These are phyloP conservation scores for Emys orbicularis DNA, from an alignment of 2,797 vertebrate species.

Conservation along the genomic window DNA sequence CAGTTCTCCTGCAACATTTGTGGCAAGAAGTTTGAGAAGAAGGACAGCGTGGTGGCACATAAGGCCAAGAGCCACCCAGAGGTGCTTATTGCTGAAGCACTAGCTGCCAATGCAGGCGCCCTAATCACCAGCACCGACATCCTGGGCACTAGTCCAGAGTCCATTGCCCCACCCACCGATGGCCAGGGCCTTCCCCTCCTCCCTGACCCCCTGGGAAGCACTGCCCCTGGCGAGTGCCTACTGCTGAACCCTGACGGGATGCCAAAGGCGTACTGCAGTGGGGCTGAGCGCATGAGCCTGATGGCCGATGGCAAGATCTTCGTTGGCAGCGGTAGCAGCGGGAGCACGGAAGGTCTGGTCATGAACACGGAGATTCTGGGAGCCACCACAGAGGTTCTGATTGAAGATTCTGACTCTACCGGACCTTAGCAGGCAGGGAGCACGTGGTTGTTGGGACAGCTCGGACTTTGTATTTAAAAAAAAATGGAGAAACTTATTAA, in stretches of 20 bases:
- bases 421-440: constrained; percentile 81
- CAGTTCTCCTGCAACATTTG: constrained; percentile 99
- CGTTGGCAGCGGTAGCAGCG: constrained; percentile 76
- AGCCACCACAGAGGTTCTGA: constrained; percentile 87
- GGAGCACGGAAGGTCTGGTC: constrained; percentile 80
- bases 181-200: constrained; percentile 88
- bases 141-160: constrained; percentile 87
- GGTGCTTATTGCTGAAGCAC: constrained; percentile 96
- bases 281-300: constrained; percentile 79
- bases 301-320: constrained; percentile 84
- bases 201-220: constrained; percentile 83
- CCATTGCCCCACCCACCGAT: constrained; percentile 81
- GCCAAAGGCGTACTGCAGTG: constrained; percentile 81
- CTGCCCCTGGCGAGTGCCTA: constrained; percentile 80
- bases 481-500: constrained; percentile 68
- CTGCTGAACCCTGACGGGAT: constrained; percentile 81
- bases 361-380: constrained; percentile 86
- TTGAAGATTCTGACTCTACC: constrained; percentile 86
- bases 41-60: constrained; percentile 97
- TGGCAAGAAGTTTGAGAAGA: constrained; percentile 99
- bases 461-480: constrained; percentile 83
- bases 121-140: constrained; percentile 95
- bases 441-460: constrained; percentile 72
- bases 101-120: constrained; percentile 93
- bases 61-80: constrained; percentile 92